Evolutionary conservation across 1,140 invertebrate genomes (phyloP).

Genomic region (Apis dorsata): DNA sequence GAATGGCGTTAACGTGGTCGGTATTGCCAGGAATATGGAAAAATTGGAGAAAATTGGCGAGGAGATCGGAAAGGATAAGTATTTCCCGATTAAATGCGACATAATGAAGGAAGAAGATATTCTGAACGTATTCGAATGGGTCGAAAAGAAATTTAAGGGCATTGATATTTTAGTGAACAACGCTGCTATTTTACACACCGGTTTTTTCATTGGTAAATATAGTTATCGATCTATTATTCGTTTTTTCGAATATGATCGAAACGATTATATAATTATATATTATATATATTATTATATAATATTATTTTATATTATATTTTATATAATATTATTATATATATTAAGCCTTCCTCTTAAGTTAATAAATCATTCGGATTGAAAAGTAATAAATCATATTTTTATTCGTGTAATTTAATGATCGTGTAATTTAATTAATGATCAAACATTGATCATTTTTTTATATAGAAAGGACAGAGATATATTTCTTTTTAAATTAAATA

Average conservation of each 20-base stretch:
- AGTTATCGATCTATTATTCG: accelerated
- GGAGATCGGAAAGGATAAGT: conserved; percentile 51
- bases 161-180: conserved; percentile 86
- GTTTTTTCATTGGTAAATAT: conserved; percentile 51
- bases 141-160: conserved; percentile 81
- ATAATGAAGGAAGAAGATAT: conserved; percentile 83
- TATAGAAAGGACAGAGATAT: too few species aligned
- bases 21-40: conserved; percentile 79
- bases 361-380: too few species aligned
- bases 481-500: too few species aligned
- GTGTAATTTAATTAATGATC: too few species aligned
- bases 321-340: too few species aligned
- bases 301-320: too few species aligned
- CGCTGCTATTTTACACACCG: conserved; percentile 77
- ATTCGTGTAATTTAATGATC: too few species aligned
- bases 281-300: not conserved
- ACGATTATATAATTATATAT: too few species aligned
- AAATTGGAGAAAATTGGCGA: conserved; percentile 70
- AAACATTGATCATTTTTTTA: too few species aligned
- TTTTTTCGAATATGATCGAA: not conserved
- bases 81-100: conserved; percentile 81
- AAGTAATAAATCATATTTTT: too few species aligned
- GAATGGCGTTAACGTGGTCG: conserved; percentile 82
- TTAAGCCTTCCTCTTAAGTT: too few species aligned
- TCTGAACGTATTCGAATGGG: conserved; percentile 81